Conservation (phyloP, 2,113 vertebrate genomes). For the Gnathonemus longibarbis region DNA sequence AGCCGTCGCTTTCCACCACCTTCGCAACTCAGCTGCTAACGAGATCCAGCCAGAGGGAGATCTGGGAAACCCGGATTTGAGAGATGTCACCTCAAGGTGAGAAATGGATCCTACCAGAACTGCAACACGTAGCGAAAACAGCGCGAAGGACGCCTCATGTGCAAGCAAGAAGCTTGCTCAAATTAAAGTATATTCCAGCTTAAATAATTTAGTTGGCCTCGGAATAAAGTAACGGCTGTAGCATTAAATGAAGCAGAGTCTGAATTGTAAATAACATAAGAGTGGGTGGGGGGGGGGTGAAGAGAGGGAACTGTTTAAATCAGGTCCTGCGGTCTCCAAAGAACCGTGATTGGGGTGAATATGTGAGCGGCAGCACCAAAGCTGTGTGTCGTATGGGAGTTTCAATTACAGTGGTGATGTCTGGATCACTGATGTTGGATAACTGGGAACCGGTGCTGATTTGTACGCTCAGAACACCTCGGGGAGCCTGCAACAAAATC, state of each 20-base stretch:
- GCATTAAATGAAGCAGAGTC: background rate
- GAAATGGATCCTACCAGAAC: background rate
- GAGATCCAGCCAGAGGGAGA: background rate
- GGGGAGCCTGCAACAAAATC: background rate
- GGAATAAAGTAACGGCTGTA: background rate
- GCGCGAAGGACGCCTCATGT: background rate
- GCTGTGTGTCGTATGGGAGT: background rate
- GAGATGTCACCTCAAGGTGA: background rate
- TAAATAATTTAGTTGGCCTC: background rate
- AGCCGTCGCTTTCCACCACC: background rate
- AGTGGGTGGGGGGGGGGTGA: background rate
- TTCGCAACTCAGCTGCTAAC: background rate
- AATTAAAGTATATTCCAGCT: background rate
- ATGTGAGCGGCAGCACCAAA: background rate
- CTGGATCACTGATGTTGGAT: background rate
- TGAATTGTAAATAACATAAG: background rate
- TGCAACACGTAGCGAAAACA: background rate
- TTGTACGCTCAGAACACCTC: background rate
- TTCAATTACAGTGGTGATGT: background rate
- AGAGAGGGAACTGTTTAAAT: background rate
- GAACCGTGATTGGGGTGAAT: background rate
- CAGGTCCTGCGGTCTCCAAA: background rate
- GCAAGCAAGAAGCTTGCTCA: background rate
- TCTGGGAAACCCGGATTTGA: background rate
- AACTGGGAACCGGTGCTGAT: slow-evolving; percentile 5